phyloP scores from a whole-genome alignment of 2,888 invertebrate species.

The Sicus ferrugineus region DNA sequence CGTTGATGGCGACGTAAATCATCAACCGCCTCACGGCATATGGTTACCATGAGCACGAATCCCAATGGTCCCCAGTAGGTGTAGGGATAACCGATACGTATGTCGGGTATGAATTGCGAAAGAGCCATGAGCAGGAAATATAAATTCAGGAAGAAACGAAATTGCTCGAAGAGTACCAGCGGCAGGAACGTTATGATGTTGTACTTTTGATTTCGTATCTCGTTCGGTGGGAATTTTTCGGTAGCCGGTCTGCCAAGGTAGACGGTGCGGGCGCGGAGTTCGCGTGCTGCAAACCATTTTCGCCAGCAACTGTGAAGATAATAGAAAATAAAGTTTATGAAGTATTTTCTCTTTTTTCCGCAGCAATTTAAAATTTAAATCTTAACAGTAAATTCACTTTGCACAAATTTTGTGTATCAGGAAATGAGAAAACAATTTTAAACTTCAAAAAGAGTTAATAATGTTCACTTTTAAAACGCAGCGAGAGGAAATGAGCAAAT shows the following conservation, averaged over 20 bases:
- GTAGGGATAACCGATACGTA: slow-evolving; percentile 95
- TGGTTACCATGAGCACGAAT: slow-evolving; percentile 94
- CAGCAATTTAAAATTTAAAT: too few relatives aligned
- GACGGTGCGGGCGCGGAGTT: slow-evolving; percentile 79
- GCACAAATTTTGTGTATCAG: too few relatives aligned
- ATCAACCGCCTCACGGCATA: slow-evolving; percentile 96
- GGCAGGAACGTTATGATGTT: slow-evolving; percentile 90
- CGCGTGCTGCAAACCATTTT: slow-evolving; percentile 76
- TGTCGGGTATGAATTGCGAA: slow-evolving; percentile 97
- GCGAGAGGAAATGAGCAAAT: too few relatives aligned
- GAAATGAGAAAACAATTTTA: too few relatives aligned
- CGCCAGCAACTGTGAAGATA: slow-evolving; percentile 76
- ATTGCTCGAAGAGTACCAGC: slow-evolving; percentile 95
- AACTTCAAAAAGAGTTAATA: too few relatives aligned
- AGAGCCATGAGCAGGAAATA: slow-evolving; percentile 98
- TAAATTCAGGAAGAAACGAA: slow-evolving; percentile 97
- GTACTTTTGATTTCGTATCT: slow-evolving; percentile 98
- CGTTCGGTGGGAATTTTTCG: slow-evolving; percentile 92
- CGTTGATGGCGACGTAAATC: slow-evolving; percentile 91
- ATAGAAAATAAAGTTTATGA: too few relatives aligned
- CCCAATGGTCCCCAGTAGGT: slow-evolving; percentile 99
- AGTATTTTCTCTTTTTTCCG: too few relatives aligned
- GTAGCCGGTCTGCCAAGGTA: slow-evolving; percentile 75
- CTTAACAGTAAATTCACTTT: too few relatives aligned
- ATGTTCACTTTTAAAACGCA: too few relatives aligned